Evolutionary conservation across 1,140 invertebrate genomes (phyloP).

Genomic region (Eubasilissa regina): DNA sequence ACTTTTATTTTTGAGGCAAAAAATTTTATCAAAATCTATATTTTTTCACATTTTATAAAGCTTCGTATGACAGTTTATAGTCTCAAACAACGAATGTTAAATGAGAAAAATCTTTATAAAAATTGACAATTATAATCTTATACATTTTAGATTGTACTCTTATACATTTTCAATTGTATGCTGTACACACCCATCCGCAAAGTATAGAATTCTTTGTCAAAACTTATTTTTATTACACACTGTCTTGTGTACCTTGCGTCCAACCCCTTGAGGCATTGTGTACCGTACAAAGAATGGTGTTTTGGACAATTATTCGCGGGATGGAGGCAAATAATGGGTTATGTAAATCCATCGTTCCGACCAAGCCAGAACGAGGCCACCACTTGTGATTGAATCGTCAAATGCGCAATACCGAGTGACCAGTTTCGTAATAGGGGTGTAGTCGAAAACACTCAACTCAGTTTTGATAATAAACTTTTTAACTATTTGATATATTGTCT

Average conservation of each 20-base stretch:
- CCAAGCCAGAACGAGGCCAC: not conserved
- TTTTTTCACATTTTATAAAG: too few species aligned
- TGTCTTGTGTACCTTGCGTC: not conserved
- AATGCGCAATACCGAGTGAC: conserved; percentile 20
- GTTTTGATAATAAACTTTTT: not conserved
- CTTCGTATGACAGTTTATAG: too few species aligned
- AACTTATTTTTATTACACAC: too few species aligned
- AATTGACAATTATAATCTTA: too few species aligned
- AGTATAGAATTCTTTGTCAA: too few species aligned
- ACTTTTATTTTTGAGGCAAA: too few species aligned
- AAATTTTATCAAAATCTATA: too few species aligned
- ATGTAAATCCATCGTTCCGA: not conserved
- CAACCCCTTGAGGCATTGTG: not conserved
- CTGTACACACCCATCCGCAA: too few species aligned
- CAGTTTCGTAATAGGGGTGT: not conserved
- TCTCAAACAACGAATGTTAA: too few species aligned
- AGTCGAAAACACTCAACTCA: not conserved
- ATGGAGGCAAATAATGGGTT: conserved; percentile 16
- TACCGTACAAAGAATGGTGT: not conserved
- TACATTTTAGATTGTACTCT: too few species aligned
- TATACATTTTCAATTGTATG: too few species aligned
- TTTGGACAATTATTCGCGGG: not conserved
- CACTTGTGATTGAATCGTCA: conserved; percentile 31
- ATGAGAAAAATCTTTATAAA: too few species aligned
- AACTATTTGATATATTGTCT: not conserved